Base-by-base conservation (phyloP, 35 echinoderm and acorn worm species). In the Hemicentrotus pulcherrimus region DNA sequence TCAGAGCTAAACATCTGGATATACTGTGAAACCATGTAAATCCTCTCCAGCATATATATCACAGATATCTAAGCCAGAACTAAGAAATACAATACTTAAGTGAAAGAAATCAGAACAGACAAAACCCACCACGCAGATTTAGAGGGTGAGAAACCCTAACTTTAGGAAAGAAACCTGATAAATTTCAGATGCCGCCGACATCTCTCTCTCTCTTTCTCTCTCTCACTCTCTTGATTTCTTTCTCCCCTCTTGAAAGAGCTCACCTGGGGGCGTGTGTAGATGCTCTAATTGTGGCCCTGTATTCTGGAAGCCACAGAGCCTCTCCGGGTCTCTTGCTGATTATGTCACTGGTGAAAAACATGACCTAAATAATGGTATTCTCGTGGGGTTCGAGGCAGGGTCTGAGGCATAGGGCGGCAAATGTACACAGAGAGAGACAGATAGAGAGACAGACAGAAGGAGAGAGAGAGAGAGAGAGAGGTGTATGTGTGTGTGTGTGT, bases 321-420 rank as follows among this genome's bases (percentile, higher is more conserved):
- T 78, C 88, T 18, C 19, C 9, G 46, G 88, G 46, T 90, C 88
- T 11, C 88, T 45, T 32, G 88, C 46, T 90, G 88, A 90, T 90
- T 90, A 47, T 90, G 88, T 33, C 88, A 47, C 32, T 90, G 88
- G 88, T 90, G 88, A 90, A 90, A 90, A 33, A 90, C 88, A 90
- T 90, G 88, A 90, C 88, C 88, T 47, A 90, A 90, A 90, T 90
- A 90, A 47, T 11, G 32, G 32, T 45, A 90, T 33, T 90, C 88
- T 90, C 88, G 6, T 33, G 88, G 24, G 88, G 46, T 4, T 90
- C 52, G 88, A 35, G 32, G 88, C 19, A 47, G 46, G 88, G 46
- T 90, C 46, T 90, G 88, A 45, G 88, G 88, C 32, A 90, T 33
- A 33, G 88, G 46, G 88, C 32, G 88, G 46, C 19, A 32, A 90